Base-by-base conservation (phyloP, 2,888 invertebrate genomes). In the Acanthosepion lycidas region DNA sequence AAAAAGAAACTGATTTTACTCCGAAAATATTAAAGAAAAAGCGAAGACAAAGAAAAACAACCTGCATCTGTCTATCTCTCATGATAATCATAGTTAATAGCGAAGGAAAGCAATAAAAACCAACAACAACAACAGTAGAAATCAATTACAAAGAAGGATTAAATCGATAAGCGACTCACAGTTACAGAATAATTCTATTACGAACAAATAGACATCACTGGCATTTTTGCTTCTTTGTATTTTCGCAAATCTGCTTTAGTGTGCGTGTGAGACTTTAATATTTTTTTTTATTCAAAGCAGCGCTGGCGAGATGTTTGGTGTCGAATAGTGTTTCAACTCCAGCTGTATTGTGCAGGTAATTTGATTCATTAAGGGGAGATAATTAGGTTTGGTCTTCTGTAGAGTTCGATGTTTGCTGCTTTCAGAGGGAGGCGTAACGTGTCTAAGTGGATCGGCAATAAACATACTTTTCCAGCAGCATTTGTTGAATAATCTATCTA, bases 151-250 rank as follows among this genome's bases (percentile, higher is more conserved):
- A n/a, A 78, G n/a, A n/a, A n/a, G n/a, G 28, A 78, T 78, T 78
- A 78, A 78, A 78, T 78, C n/a, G 78, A 78, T 78, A 78, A 78
- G n/a, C 78, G 9, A 78, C 28, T 9, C 5, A n/a, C 28, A 78
- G 28, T 78, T 78, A 78, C 78, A n/a, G n/a, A n/a, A 28, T 78
- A 78, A 78, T 78, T 78, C 78, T 78, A 78, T 78, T 78, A 78
- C 28, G 78, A 78, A n/a, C 78, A n/a, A 78, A 78, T 78, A 78
- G 78, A 78, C n/a, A 78, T 78, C n/a, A n/a, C 78, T n/a, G 78
- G 9, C n/a, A n/a, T 78, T 8, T 9, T 28, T 78, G 78, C n/a
- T n/a, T 28, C 15, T n/a, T 78, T 78, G n/a, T n/a, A 28, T 28
- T 78, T 78, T 64, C 6, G 0, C 8, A 8, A n/a, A 78, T 78